phyloP scores from a whole-genome alignment of 53 echinoderm and acorn worm species.

The Crossaster papposus region DNA sequence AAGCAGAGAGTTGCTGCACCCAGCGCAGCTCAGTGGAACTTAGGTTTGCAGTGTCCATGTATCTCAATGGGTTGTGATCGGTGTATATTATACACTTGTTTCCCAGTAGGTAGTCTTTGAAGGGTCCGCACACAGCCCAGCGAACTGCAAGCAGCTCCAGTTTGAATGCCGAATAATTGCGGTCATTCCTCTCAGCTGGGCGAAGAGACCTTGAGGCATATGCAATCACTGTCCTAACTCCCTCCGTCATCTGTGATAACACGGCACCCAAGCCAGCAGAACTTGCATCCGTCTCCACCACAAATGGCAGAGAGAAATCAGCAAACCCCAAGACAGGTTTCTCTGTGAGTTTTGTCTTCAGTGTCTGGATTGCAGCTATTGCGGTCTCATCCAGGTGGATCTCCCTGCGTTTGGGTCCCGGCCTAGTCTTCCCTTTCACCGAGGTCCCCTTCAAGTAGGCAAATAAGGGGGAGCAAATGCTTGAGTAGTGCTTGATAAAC shows the following conservation, averaged over 20 bases:
- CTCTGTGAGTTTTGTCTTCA: slow-evolving; percentile 34
- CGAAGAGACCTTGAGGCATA: background rate
- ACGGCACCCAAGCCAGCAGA: background rate
- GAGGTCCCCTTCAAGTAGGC: background rate
- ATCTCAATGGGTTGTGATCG: too few relatives aligned
- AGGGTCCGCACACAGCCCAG: background rate
- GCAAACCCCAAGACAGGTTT: slow-evolving; percentile 57
- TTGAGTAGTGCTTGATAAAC: background rate
- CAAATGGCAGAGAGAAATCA: slow-evolving; percentile 53
- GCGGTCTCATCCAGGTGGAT: background rate
- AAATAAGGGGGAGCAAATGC: too few relatives aligned
- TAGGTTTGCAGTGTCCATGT: too few relatives aligned
- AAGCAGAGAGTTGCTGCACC: too few relatives aligned
- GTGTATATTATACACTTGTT: background rate
- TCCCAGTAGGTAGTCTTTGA: background rate
- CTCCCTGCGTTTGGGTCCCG: background rate
- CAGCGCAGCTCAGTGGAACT: too few relatives aligned
- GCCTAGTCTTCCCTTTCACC: background rate
- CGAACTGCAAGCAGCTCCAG: background rate
- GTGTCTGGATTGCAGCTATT: slow-evolving; percentile 21
- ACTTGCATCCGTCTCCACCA: slow-evolving; percentile 65
- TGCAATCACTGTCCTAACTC: background rate
- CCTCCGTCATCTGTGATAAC: background rate
- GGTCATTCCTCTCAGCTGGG: slow-evolving; percentile 17
- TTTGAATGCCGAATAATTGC: too few relatives aligned